Evolutionary conservation across 2,797 vertebrate species (phyloP), one percentile per base, ranked within the genome.

Genomic region (Hafferia zeledoni): DNA sequence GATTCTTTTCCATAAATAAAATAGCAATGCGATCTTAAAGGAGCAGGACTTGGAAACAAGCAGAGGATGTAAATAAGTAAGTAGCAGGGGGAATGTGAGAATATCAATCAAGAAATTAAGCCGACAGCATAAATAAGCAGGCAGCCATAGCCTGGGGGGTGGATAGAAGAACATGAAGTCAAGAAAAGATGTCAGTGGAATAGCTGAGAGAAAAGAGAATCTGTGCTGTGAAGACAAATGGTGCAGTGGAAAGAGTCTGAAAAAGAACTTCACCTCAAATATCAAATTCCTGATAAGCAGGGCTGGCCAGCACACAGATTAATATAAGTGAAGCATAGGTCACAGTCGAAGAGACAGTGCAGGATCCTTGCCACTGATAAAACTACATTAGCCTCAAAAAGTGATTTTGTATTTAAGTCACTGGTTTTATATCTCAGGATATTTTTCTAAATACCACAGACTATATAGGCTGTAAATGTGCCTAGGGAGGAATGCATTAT

Each of bases 41-140:
- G 86, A 93, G 61, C 81, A 83, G 93, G 86, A 49, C 89, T 83
- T 72, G 75, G 89, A 94, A 96, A 96, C 91, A 95, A 95, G 89
- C 76, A 95, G 91, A 52, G 13, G 23, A 77, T 86, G 94, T 97
- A 97, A 97, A 97, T 97, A 97, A 97, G 53, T 96, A 96, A 96
- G 87, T 67, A 97, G 95, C 94, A 93, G 46, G 82, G 96, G 96
- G 95, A 96, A 96, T 90, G 93, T 90, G 94, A 96, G 91, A 89
- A 95, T 96, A 97, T 96, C 95, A 96, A 96, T 96, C 95, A 96
- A 90, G 96, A 92, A 97, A 97, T 97, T 97, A 97, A 97, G 96
- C 93, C 81, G 88, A 92, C 94, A 96, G 94, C 96, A 96, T 96
- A 96, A 97, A 96, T 96, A 97, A 95, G 92, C 92, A 97, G 95